Conservation (phyloP, 1,140 invertebrate species). For the Varroa destructor region DNA sequence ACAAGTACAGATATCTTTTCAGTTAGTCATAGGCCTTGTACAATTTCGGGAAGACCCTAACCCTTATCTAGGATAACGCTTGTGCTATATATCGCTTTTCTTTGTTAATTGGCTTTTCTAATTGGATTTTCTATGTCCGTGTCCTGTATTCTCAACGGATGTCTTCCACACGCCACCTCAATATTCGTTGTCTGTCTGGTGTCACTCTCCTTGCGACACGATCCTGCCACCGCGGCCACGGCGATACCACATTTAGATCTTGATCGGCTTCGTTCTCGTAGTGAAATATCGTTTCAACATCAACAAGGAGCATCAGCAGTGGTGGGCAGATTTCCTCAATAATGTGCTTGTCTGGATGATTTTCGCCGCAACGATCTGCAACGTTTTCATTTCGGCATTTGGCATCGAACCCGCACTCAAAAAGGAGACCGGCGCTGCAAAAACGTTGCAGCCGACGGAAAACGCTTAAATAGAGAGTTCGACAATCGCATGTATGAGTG, state of each 20-base stretch:
- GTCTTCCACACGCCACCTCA: background rate
- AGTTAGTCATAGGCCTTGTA: no score
- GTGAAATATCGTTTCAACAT: slow-evolving; percentile 35
- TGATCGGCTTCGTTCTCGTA: slow-evolving; percentile 35
- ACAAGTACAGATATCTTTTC: no score
- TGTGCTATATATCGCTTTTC: no score
- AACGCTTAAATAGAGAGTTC: background rate
- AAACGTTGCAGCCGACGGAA: background rate
- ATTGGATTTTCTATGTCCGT: no score
- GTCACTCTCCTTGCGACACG: slow-evolving; percentile 24
- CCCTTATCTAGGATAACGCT: no score
- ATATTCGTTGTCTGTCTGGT: background rate
- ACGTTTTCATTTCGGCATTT: slow-evolving; percentile 35
- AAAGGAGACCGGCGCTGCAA: background rate
- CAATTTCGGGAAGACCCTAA: no score
- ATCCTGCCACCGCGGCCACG: background rate
- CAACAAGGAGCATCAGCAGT: slow-evolving; percentile 33
- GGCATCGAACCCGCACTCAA: slow-evolving; percentile 28
- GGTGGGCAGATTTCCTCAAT: slow-evolving; percentile 32
- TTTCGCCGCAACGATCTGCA: slow-evolving; percentile 34
- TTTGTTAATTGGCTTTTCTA: no score
- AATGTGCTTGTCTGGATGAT: slow-evolving; percentile 34
- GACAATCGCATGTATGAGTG: no score
- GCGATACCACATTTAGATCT: slow-evolving; percentile 28
- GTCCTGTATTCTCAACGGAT: background rate